Conservation (phyloP, 2,888 invertebrate genomes). For the Leptopterna dolabrata region DNA sequence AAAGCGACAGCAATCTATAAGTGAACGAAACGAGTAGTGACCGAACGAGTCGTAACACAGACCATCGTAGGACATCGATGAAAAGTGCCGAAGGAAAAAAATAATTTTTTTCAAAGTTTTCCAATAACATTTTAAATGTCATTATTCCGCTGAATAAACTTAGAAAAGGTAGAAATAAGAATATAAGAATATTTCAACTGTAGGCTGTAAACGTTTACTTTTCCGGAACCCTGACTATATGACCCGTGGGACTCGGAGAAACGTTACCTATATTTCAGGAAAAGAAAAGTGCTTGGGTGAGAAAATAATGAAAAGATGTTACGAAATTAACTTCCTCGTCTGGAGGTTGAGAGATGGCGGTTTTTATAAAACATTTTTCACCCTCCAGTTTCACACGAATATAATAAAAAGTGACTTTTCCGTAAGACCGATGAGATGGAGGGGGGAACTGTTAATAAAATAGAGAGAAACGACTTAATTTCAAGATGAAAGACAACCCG, state of each 20-base stretch:
- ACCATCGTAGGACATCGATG: too few relatives aligned
- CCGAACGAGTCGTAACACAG: too few relatives aligned
- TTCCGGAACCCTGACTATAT: not conserved
- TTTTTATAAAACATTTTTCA: not conserved
- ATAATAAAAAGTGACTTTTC: slow-evolving; percentile 22
- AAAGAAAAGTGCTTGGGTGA: not conserved
- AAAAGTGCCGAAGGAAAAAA: too few relatives aligned
- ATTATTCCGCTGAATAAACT: too few relatives aligned
- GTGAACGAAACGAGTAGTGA: too few relatives aligned
- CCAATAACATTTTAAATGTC: too few relatives aligned
- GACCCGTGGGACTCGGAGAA: not conserved
- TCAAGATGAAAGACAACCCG: not conserved
- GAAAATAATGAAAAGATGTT: slow-evolving; percentile 3
- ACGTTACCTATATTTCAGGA: not conserved
- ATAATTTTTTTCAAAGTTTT: too few relatives aligned
- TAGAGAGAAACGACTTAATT: slow-evolving; percentile 26
- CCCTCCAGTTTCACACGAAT: not conserved
- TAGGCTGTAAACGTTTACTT: too few relatives aligned
- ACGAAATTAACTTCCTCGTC: not conserved
- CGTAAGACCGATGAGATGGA: not conserved
- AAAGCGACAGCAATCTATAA: too few relatives aligned
- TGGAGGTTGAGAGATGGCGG: not conserved
- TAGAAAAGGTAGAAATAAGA: too few relatives aligned
- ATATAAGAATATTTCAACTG: too few relatives aligned
- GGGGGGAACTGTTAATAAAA: not conserved